Evolutionary conservation across 2,888 invertebrate species (phyloP), one percentile per base, ranked within the genome.

Genomic region (Galerucella calmariensis): DNA sequence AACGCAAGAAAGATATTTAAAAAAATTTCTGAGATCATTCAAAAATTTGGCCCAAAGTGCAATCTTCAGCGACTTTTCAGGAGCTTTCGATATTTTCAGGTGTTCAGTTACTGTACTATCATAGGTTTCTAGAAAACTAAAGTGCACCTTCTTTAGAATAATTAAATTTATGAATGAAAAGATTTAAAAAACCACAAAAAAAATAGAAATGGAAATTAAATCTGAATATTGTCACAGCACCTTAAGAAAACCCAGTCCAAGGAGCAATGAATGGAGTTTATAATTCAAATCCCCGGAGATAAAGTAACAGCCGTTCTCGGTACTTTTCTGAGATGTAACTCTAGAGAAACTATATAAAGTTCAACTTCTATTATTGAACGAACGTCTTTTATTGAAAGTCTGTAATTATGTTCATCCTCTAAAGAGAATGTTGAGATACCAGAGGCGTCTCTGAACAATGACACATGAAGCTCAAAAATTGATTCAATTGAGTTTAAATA

Each of bases 331-430:
- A 66, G 65, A 73, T 73, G 69, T 59, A 75, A 73, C 75, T 75
- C 68, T 65, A 48, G 72, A 69, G 75, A 69, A 75, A 75, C 72
- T 75, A 72, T 69, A 75, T 73, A 73, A 75, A 75, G 75, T 72
- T 71, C 69, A 73, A 68, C 72, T 72, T 73, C 75, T 75, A 75
- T 72, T 73, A 75, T 75, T 75, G 75, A 75, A 68, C 72, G 72
- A 72, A 67, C 67, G 68, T 69, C 72, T 73, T 75, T 73, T 73
- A 75, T 73, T 67, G 75, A 73, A 75, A 69, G 69, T 58, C 58
- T 72, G 75, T 75, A 75, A 75, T 75, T 75, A 75, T 73, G 69
- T 75, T 75, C 72, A 69, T 75, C 63, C 69, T 75, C 63, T 73
- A 67, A 73, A 75, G 68, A 72, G 67, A 75, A 75, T 75, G 72